Conservation (phyloP, 1,140 invertebrate genomes). For the Pogonomyrmex barbatus region DNA sequence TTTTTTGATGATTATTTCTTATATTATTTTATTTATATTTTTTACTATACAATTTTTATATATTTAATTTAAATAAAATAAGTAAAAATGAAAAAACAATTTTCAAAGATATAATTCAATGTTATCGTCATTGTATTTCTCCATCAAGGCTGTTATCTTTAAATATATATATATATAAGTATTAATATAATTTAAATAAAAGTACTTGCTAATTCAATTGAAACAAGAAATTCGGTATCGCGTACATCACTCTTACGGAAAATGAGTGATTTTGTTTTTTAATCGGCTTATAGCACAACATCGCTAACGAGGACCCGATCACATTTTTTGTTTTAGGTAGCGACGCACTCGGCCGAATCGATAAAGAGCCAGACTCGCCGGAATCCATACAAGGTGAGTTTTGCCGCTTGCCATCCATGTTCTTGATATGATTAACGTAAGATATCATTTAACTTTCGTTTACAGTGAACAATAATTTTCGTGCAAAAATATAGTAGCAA, state of each 20-base stretch:
- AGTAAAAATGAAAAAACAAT: neutral
- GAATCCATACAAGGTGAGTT: slow-evolving; percentile 84
- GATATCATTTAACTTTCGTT: slow-evolving; percentile 68
- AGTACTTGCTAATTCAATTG: slow-evolving; percentile 18
- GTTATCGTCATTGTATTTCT: slow-evolving; percentile 24
- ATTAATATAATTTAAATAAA: slow-evolving; percentile 49
- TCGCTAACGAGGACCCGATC: slow-evolving; percentile 72
- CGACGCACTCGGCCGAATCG: slow-evolving; percentile 84
- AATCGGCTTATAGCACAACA: slow-evolving; percentile 63
- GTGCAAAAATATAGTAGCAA: slow-evolving; percentile 53
- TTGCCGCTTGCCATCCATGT: slow-evolving; percentile 63
- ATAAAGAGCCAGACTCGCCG: slow-evolving; percentile 84
- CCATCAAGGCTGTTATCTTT: neutral
- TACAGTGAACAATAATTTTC: slow-evolving; percentile 69
- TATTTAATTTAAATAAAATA: slow-evolving; percentile 17
- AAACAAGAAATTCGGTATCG: slow-evolving; percentile 21
- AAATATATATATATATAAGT: neutral
- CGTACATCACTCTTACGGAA: slow-evolving; percentile 58
- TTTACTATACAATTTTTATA: neutral
- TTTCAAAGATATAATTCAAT: slow-evolving; percentile 32
- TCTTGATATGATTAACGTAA: slow-evolving; percentile 68
- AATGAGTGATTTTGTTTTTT: slow-evolving; percentile 65
- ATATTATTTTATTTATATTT: neutral
- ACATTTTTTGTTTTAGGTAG: slow-evolving; percentile 84
- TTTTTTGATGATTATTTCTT: neutral